A percentile compares a stretch with the other conserved stretches of the same genome.
Evolutionary conservation across 2,113 vertebrate genomes (phyloP).

Genomic region (Oryzias woworae): DNA sequence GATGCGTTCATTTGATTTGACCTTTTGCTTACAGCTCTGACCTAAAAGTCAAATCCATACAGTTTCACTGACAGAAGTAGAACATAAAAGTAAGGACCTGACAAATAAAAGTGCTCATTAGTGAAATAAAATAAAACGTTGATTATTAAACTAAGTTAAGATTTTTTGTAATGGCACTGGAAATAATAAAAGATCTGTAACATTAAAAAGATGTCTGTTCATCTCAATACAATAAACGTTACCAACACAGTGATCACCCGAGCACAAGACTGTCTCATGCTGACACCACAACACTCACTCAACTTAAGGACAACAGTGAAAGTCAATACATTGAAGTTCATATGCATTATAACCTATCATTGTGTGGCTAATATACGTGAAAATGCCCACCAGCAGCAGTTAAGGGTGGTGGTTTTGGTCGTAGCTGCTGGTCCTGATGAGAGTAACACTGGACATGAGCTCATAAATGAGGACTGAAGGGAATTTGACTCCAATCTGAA

Average conservation of each 20-base stretch:
- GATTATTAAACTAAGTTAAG: constrained; percentile 9
- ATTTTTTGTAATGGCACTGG: constrained; percentile 35
- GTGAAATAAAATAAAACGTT: constrained; percentile 9
- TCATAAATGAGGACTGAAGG: too few relatives aligned
- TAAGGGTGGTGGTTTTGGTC: constrained; percentile 10
- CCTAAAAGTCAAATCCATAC: constrained; percentile 48
- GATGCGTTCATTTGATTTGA: constrained; percentile 31
- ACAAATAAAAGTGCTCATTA: background rate
- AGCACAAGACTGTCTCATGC: constrained; percentile 70
- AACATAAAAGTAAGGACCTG: background rate
- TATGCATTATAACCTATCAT: constrained; percentile 35
- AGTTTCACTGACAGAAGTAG: constrained; percentile 15
- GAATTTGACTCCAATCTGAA: too few relatives aligned
- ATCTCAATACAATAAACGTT: constrained; percentile 29
- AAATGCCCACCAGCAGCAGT: constrained; percentile 16
- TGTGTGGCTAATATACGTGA: constrained; percentile 24
- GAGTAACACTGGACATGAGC: constrained; percentile 29
- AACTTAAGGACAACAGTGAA: constrained; percentile 69
- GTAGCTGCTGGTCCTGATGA: constrained; percentile 10
- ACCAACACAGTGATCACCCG: constrained; percentile 44
- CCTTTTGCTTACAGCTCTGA: constrained; percentile 45
- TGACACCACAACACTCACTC: constrained; percentile 64
- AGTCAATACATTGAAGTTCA: constrained; percentile 62
- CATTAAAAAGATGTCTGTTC: constrained; percentile 19
- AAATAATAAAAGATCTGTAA: constrained; percentile 6